phyloP scores from a whole-genome alignment of 2,888 invertebrate genomes.

The Plutella xylostella region DNA sequence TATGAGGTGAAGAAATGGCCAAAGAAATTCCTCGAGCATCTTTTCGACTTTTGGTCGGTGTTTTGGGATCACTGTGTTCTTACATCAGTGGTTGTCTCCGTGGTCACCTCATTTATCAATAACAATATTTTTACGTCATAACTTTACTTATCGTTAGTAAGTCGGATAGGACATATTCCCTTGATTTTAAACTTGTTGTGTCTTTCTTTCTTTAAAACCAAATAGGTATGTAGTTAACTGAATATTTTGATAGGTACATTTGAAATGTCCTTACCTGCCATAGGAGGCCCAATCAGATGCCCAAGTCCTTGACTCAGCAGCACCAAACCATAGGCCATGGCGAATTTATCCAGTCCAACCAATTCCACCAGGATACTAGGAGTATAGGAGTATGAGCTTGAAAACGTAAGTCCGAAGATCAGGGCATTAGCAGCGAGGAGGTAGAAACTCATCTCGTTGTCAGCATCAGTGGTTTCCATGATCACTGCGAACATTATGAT shows the following conservation, averaged over 20 bases:
- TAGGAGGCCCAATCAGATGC: constrained; percentile 92
- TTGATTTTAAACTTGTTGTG: too few relatives aligned
- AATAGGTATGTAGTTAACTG: constrained; percentile 2
- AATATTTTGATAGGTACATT: constrained; percentile 3
- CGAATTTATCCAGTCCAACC: constrained; percentile 91
- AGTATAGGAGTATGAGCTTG: constrained; percentile 92
- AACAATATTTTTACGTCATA: too few relatives aligned
- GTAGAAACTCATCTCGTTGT: constrained; percentile 53
- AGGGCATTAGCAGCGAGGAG: constrained; percentile 67
- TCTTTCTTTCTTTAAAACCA: too few relatives aligned
- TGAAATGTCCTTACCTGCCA: constrained; percentile 75
- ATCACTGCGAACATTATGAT: constrained; percentile 72
- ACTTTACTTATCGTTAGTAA: too few relatives aligned
- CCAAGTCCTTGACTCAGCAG: constrained; percentile 93
- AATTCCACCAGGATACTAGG: constrained; percentile 91
- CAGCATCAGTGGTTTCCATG: constrained; percentile 42
- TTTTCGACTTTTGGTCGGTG: background rate
- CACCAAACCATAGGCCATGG: constrained; percentile 92
- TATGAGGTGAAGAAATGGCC: background rate
- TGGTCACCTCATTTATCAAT: too few relatives aligned
- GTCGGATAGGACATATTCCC: too few relatives aligned
- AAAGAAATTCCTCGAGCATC: background rate
- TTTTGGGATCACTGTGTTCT: too few relatives aligned
- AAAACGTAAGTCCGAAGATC: constrained; percentile 89
- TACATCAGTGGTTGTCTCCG: too few relatives aligned